Evolutionary conservation across 2,113 vertebrate species (phyloP).

Genomic region (Hypocryptadius cinnamomeus): DNA sequence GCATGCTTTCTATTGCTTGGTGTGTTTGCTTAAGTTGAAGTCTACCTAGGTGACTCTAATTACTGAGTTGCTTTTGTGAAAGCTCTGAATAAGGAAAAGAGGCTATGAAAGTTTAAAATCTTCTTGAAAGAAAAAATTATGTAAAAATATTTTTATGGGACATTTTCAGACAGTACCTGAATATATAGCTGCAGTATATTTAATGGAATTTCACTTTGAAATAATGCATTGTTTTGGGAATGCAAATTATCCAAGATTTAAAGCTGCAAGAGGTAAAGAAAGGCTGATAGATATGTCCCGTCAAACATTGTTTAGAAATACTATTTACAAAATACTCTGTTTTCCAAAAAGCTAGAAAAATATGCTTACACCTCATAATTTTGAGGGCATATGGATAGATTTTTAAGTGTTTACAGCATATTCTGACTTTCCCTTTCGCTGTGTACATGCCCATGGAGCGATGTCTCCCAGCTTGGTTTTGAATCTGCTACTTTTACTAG

Average conservation of each 20-base stretch:
- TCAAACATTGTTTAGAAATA: neutral
- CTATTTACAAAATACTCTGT: neutral
- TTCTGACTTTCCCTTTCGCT: neutral
- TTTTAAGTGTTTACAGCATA: neutral
- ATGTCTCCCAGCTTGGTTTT: neutral
- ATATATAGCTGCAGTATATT: neutral
- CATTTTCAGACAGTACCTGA: neutral
- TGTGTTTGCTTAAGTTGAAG: neutral
- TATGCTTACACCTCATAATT: fast-evolving
- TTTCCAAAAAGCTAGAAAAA: neutral
- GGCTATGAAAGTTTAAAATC: neutral
- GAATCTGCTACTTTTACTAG: neutral
- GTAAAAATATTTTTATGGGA: neutral
- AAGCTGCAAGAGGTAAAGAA: neutral
- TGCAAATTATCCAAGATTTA: neutral
- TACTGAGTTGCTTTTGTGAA: neutral
- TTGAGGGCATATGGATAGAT: neutral
- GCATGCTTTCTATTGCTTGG: neutral
- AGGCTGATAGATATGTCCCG: neutral
- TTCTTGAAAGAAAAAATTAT: neutral
- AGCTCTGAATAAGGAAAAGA: neutral
- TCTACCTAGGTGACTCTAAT: neutral
- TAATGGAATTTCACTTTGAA: neutral
- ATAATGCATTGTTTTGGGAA: neutral
- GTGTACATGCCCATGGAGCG: fast-evolving